Evolutionary conservation across 1,140 invertebrate genomes (phyloP).

Genomic region (Heliconius hermathena): DNA sequence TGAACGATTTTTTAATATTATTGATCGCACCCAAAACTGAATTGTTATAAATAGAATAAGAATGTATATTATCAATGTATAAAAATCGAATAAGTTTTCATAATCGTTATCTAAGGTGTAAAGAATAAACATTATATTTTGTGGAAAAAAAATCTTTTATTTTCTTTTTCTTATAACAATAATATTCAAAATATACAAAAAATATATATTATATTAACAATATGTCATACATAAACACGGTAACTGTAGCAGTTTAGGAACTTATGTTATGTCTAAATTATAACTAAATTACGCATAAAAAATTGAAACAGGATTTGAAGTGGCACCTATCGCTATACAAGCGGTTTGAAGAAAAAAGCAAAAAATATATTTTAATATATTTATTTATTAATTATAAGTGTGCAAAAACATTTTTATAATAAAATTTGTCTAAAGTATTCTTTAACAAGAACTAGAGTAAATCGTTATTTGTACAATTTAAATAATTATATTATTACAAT

Average conservation of each 20-base stretch:
- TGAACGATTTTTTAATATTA: constrained; percentile 37
- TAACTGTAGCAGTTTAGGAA: not conserved
- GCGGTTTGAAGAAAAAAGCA: no score
- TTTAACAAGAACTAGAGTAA: no score
- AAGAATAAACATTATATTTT: constrained; percentile 34
- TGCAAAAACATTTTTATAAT: not conserved
- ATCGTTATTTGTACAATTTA: not conserved
- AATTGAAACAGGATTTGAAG: not conserved
- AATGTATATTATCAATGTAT: constrained; percentile 60
- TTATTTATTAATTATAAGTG: no score
- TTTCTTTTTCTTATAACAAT: not conserved
- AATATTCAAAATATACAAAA: not conserved
- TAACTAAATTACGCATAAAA: not conserved
- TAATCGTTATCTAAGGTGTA: constrained; percentile 35
- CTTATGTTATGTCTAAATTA: not conserved
- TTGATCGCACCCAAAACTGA: constrained; percentile 76
- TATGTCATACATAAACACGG: not conserved
- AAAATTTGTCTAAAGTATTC: not conserved
- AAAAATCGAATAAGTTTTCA: constrained; percentile 44
- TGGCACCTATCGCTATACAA: not conserved
- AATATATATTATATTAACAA: not conserved
- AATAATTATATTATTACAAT: not conserved
- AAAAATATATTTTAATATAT: no score
- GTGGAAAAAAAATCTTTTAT: constrained; percentile 12
- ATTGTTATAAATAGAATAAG: constrained; percentile 48